phyloP scores from a whole-genome alignment of 2,113 vertebrate species.

The Xyliphius kryptos region DNA sequence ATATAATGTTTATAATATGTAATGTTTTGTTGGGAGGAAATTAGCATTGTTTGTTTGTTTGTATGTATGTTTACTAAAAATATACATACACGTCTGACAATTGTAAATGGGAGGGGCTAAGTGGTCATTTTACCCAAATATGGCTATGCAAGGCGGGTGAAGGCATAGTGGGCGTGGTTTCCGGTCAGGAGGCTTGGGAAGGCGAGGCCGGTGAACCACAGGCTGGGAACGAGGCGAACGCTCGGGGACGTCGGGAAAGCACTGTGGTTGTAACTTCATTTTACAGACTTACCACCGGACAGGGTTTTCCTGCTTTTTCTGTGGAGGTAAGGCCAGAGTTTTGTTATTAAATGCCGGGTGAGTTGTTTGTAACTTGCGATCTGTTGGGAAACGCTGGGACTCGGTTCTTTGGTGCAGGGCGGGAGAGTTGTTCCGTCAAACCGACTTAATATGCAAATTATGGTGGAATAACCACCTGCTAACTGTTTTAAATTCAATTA shows the following conservation, averaged over 20 bases:
- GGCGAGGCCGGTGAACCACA: constrained; percentile 13
- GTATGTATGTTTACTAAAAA: neutral
- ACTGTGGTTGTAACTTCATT: neutral
- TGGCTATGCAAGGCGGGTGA: neutral
- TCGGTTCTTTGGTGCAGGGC: too few relatives aligned
- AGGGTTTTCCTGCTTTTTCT: constrained; percentile 11
- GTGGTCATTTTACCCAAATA: constrained; percentile 12
- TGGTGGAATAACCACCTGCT: neutral
- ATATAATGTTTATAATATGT: too few relatives aligned
- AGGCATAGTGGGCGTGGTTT: constrained; percentile 1
- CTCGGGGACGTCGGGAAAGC: neutral
- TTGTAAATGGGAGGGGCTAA: neutral
- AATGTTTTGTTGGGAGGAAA: neutral
- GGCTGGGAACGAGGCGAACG: neutral
- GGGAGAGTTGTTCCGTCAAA: too few relatives aligned
- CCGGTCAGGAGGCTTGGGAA: constrained; percentile 18
- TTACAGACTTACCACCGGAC: neutral
- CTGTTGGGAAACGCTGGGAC: too few relatives aligned
- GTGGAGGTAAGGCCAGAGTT: neutral
- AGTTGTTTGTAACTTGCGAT: too few relatives aligned
- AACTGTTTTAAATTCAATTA: neutral
- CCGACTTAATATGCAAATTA: too few relatives aligned
- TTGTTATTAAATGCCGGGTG: too few relatives aligned
- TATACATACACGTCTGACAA: neutral
- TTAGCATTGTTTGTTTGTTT: neutral